Percentiles rank a stretch among this genome's conserved stretches.
Evolutionary conservation across 2,888 invertebrate species (phyloP).

Genomic region (Allophyes oxyacanthae): DNA sequence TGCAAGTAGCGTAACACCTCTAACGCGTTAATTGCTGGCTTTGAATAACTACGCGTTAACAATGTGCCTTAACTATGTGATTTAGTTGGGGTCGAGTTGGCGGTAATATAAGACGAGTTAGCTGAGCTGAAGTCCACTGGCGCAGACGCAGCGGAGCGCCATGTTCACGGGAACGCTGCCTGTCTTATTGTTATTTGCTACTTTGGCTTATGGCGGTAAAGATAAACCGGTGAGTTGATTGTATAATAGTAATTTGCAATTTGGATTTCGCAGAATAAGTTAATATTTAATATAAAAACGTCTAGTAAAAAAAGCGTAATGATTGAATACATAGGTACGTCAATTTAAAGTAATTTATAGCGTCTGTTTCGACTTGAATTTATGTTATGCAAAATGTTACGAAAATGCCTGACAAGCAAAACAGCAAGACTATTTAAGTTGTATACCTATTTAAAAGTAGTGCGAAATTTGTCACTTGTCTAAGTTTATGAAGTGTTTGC

Average conservation of each 20-base stretch:
- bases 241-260: neutral
- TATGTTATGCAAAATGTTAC: no score
- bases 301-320: no score
- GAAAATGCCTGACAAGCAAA: neutral
- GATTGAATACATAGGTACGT: no score
- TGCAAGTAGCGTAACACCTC: slow-evolving; percentile 62
- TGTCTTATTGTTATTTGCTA: slow-evolving; percentile 66
- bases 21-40: slow-evolving; percentile 75
- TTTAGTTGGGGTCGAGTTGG: slow-evolving; percentile 49
- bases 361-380: no score
- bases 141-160: slow-evolving; percentile 65
- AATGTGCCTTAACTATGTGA: slow-evolving; percentile 57
- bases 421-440: neutral
- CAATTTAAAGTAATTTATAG: no score
- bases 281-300: no score
- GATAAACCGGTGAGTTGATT: slow-evolving; percentile 75
- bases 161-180: slow-evolving; percentile 75
- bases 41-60: slow-evolving; percentile 63
- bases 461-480: slow-evolving; percentile 67
- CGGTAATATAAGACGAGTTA: slow-evolving; percentile 52
- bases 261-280: no score
- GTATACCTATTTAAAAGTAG: slow-evolving; percentile 44
- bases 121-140: slow-evolving; percentile 43
- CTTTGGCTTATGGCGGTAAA: slow-evolving; percentile 68
- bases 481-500: slow-evolving; percentile 72